Conservation (phyloP, 2,797 vertebrate genomes). For the Enteromius radiatus region DNA sequence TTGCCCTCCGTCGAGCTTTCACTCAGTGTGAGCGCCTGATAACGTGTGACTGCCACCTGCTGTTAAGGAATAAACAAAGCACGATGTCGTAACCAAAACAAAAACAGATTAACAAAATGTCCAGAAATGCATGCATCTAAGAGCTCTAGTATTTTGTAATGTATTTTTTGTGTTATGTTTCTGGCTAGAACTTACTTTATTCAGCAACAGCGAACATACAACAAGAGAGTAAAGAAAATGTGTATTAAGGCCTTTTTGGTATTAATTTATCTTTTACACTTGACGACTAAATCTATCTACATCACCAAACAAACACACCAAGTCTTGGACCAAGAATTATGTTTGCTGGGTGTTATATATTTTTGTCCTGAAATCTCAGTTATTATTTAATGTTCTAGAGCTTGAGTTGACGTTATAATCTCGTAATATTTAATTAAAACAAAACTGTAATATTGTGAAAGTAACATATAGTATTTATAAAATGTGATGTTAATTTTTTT, state of each 20-base stretch:
- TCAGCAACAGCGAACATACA: neutral
- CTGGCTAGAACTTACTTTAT: constrained; percentile 1
- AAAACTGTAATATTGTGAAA: neutral
- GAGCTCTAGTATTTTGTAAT: neutral
- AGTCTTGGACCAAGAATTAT: neutral
- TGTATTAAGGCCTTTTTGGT: neutral
- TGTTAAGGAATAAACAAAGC: constrained; percentile 17
- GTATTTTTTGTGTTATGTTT: neutral
- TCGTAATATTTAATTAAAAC: neutral
- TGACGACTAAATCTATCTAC: neutral
- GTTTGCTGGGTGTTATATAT: neutral
- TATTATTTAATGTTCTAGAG: neutral
- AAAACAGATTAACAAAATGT: neutral
- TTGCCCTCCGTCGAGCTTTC: neutral
- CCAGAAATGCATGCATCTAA: neutral
- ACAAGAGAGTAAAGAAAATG: neutral
- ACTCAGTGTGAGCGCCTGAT: neutral
- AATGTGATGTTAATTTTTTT: neutral
- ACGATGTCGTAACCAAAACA: neutral
- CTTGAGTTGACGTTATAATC: neutral
- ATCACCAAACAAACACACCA: neutral
- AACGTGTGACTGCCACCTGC: constrained; percentile 44
- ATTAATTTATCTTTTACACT: neutral
- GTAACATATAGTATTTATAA: neutral
- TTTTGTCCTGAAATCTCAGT: neutral